Percentiles rank a stretch among this genome's conserved stretches.
Evolutionary conservation across 2,797 vertebrate genomes (phyloP).

Genomic region (Mormyrops attenuatus): DNA sequence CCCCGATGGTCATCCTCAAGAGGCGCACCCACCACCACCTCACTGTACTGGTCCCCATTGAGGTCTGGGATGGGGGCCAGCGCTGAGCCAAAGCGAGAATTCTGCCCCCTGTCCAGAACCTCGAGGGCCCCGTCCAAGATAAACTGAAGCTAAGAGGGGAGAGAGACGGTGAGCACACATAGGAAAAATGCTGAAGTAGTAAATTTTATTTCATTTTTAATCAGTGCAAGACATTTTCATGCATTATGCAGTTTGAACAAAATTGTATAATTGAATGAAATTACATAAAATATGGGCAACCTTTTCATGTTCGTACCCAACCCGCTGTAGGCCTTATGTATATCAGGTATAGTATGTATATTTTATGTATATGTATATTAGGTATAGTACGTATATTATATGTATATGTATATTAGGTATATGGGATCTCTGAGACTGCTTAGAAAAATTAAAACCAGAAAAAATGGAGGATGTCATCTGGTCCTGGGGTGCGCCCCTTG

Average conservation of each 20-base stretch:
- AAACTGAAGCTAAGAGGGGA: slow-evolving; percentile 67
- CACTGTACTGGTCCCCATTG: slow-evolving; percentile 87
- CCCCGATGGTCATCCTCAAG: slow-evolving; percentile 84
- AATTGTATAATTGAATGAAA: background rate
- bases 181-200: background rate
- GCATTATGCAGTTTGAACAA: background rate
- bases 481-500: background rate
- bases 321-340: background rate
- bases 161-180: background rate
- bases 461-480: background rate
- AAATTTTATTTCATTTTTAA: background rate
- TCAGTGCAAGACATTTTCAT: background rate
- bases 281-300: background rate
- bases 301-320: background rate
- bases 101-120: slow-evolving; percentile 81
- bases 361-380: no score
- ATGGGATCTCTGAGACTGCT: background rate
- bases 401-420: background rate
- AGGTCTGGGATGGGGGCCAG: slow-evolving; percentile 83
- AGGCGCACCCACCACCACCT: slow-evolving; percentile 85
- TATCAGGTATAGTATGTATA: background rate
- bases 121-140: slow-evolving; percentile 70
- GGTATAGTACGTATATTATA: no score
- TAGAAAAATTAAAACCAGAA: background rate
- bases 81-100: slow-evolving; percentile 86